phyloP scores from a whole-genome alignment of 2,797 vertebrate genomes.

The Luscinia luscinia region DNA sequence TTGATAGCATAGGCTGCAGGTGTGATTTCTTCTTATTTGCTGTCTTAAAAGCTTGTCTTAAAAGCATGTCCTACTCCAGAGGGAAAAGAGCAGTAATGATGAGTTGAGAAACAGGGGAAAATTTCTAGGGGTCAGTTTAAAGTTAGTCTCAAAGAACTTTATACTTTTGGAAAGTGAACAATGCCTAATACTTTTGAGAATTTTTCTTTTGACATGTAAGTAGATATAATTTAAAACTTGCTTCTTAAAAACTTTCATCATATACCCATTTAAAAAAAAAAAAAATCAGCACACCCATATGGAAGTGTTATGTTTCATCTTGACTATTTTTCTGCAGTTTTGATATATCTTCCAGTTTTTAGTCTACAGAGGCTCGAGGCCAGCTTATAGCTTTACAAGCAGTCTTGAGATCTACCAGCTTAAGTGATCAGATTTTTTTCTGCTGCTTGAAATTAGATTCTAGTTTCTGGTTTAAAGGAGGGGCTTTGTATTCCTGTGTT shows the following conservation, averaged over 20 bases:
- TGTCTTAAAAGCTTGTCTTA: not conserved
- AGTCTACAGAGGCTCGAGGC: not conserved
- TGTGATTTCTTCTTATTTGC: not conserved
- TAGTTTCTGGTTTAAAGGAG: not conserved
- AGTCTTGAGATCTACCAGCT: not conserved
- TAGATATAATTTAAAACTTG: not conserved
- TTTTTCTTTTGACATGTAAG: not conserved
- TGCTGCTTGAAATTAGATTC: not conserved
- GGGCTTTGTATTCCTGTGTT: not conserved
- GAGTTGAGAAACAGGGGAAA: not conserved
- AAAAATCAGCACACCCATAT: not conserved
- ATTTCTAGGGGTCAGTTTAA: not conserved
- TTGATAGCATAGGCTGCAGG: not conserved
- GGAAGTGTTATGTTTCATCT: not conserved
- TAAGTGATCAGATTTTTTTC: not conserved
- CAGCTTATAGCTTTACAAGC: not conserved
- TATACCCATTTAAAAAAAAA: not conserved
- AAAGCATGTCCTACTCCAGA: not conserved
- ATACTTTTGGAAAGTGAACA: not conserved
- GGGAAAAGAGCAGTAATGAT: not conserved
- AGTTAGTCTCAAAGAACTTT: not conserved
- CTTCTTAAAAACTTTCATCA: not conserved
- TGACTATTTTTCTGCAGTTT: not conserved
- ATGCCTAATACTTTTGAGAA: not conserved
- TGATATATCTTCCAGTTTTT: not conserved